phyloP scores from a whole-genome alignment of 2,113 vertebrate genomes.

The Gallinago undulata region DNA sequence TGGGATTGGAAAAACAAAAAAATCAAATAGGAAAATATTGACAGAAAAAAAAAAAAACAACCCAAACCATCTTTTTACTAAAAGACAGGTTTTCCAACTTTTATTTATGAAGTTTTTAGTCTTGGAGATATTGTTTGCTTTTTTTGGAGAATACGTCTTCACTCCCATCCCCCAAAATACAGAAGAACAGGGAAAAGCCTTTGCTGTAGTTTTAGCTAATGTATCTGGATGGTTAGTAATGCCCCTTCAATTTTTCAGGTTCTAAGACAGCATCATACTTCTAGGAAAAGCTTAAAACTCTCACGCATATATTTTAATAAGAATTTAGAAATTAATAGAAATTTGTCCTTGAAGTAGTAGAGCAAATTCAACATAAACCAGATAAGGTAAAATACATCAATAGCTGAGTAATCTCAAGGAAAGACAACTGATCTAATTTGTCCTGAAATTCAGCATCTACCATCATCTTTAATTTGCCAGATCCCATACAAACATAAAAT shows the following conservation, averaged over 20 bases:
- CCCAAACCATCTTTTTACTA: neutral
- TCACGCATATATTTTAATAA: neutral
- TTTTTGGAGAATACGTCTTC: neutral
- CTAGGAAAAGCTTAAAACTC: neutral
- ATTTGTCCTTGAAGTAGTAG: neutral
- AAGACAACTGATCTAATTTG: slow-evolving; percentile 24
- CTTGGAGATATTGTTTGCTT: neutral
- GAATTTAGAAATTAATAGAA: neutral
- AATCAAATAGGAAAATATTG: neutral
- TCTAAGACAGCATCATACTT: neutral
- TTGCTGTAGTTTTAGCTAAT: neutral
- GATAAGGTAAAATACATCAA: neutral
- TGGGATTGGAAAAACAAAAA: neutral
- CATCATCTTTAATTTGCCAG: slow-evolving; percentile 28
- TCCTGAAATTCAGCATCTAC: neutral
- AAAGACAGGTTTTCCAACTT: neutral
- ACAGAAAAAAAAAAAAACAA: neutral
- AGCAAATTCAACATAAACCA: neutral
- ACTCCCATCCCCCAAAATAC: neutral
- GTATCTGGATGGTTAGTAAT: neutral
- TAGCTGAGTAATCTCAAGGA: neutral
- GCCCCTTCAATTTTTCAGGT: neutral
- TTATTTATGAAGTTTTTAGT: neutral
- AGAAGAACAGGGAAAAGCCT: neutral
- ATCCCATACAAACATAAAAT: neutral